These are phyloP conservation scores for Mormyrus lacerda DNA, from an alignment of 2,113 vertebrate species.

Conservation along the genomic window DNA sequence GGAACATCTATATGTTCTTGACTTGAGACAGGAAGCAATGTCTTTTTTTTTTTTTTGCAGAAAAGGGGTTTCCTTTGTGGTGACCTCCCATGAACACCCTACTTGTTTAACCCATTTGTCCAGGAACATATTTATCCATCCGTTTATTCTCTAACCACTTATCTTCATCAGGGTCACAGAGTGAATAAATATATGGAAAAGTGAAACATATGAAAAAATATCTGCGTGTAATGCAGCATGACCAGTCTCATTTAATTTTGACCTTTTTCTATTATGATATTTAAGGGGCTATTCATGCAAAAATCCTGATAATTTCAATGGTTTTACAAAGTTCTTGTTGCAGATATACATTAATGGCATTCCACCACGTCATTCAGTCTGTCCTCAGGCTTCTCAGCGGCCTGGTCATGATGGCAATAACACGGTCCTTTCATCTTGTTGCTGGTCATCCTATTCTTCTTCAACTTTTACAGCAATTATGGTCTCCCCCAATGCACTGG, in stretches of 20 bases:
- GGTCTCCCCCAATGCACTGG: background rate
- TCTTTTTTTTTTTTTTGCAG: background rate
- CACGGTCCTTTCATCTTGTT: background rate
- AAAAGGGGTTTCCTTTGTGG: background rate
- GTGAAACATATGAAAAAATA: background rate
- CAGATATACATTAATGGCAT: background rate
- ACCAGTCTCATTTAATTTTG: background rate
- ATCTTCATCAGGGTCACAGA: background rate
- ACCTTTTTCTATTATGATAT: background rate
- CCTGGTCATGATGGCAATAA: background rate
- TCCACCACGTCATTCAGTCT: background rate
- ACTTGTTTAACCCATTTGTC: background rate
- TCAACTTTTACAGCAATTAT: background rate
- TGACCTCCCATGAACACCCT: background rate
- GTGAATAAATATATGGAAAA: background rate
- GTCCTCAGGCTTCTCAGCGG: background rate
- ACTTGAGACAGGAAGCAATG: background rate
- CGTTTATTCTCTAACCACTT: background rate
- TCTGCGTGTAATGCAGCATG: background rate
- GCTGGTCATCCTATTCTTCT: background rate
- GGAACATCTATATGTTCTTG: background rate
- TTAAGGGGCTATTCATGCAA: background rate
- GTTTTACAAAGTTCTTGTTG: background rate
- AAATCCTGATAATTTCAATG: background rate
- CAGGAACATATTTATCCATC: background rate